phyloP scores from a whole-genome alignment of 2,888 invertebrate genomes.

The Aquatica leii region DNA sequence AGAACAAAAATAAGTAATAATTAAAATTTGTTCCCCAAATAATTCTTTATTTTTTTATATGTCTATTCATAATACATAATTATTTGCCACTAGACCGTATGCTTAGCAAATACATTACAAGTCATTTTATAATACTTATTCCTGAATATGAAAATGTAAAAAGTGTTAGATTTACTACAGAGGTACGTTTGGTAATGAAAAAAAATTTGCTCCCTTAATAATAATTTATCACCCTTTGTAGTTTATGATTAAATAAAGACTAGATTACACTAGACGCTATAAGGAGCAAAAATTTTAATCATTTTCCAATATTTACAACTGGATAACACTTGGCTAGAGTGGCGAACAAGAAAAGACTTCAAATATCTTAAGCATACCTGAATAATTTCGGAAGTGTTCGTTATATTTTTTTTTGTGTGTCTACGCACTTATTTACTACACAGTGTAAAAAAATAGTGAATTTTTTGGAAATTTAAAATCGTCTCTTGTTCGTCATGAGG shows the following conservation, averaged over 20 bases:
- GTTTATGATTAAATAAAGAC: slow-evolving; percentile 48
- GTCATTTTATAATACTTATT: slow-evolving; percentile 55
- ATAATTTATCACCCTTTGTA: slow-evolving; percentile 51
- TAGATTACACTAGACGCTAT: slow-evolving; percentile 50
- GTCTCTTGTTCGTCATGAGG: slow-evolving; percentile 44
- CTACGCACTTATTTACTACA: neutral
- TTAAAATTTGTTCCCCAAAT: slow-evolving; percentile 40
- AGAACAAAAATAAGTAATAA: neutral
- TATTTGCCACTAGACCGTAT: slow-evolving; percentile 57
- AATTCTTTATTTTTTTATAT: slow-evolving; percentile 52
- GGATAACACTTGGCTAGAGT: slow-evolving; percentile 36
- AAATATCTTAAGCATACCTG: slow-evolving; percentile 8
- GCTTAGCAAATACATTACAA: slow-evolving; percentile 58
- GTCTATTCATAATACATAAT: slow-evolving; percentile 56
- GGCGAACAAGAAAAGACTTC: slow-evolving; percentile 32
- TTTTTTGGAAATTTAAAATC: slow-evolving; percentile 13
- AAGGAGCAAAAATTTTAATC: slow-evolving; percentile 43
- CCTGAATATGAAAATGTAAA: slow-evolving; percentile 57
- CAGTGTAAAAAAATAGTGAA: slow-evolving; percentile 1
- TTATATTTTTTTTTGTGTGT: slow-evolving; percentile 6
- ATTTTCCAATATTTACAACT: slow-evolving; percentile 45
- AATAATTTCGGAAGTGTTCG: slow-evolving; percentile 10
- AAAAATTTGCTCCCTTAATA: slow-evolving; percentile 40
- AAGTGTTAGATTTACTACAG: slow-evolving; percentile 51
- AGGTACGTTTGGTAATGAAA: slow-evolving; percentile 41